A percentile compares a stretch with the other conserved stretches of the same genome.
These are phyloP conservation scores for Nymphicus hollandicus DNA, from an alignment of 2,113 vertebrate species.

Conservation along the genomic window DNA sequence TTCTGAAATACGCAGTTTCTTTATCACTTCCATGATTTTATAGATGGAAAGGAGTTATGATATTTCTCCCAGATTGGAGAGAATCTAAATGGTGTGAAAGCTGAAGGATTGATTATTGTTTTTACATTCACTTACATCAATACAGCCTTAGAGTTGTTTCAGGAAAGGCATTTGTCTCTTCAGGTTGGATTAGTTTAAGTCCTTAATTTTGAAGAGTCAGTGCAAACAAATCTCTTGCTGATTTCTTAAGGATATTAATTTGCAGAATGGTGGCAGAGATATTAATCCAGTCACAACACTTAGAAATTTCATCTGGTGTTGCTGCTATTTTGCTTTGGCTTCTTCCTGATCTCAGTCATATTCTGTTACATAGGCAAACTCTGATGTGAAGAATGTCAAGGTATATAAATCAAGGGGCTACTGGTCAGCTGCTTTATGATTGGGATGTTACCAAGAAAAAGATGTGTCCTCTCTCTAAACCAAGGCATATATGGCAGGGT, in stretches of 20 bases:
- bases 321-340: background rate
- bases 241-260: background rate
- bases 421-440: background rate
- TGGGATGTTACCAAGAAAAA: background rate
- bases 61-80: background rate
- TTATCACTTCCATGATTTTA: background rate
- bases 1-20: background rate
- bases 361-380: background rate
- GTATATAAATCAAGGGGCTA: background rate
- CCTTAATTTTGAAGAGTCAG: background rate
- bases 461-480: background rate
- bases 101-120: background rate
- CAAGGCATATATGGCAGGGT: background rate
- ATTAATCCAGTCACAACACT: background rate
- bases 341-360: background rate
- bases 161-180: background rate
- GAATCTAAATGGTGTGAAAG: background rate
- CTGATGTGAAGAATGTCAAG: background rate
- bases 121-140: background rate
- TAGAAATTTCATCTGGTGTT: background rate
- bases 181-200: background rate
- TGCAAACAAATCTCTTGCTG: background rate
- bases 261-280: background rate
- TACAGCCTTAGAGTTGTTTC: background rate
- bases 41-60: background rate